A percentile compares a stretch with the other conserved stretches of the same genome.
phyloP scores from a whole-genome alignment of 1,140 invertebrate species.

The Nephila pilipes region DNA sequence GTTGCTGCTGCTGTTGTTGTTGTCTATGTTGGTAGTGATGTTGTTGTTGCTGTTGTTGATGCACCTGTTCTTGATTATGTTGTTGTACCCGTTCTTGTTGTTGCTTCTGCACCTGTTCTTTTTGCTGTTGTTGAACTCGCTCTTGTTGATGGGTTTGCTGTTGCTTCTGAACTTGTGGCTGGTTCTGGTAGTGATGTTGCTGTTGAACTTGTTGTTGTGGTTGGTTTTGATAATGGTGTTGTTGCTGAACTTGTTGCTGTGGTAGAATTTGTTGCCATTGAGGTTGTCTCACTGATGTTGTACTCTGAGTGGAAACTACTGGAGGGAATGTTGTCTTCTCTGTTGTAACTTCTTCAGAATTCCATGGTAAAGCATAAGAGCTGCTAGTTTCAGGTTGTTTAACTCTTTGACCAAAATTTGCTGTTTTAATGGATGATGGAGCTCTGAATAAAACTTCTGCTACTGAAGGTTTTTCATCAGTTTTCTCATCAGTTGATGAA shows the following conservation, averaged over 20 bases:
- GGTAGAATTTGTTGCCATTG: constrained; percentile 32
- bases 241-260: constrained; percentile 1
- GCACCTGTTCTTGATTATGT: neutral
- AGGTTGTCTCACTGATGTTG: neutral
- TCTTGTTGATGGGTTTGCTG: constrained; percentile 9
- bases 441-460: constrained; percentile 26
- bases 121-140: neutral
- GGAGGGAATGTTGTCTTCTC: neutral
- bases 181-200: neutral
- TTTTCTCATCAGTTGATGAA: neutral
- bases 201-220: neutral
- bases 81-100: neutral
- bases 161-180: constrained; percentile 28
- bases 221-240: neutral
- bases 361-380: constrained; percentile 43
- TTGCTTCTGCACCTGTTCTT: neutral
- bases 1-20: constrained; percentile 5
- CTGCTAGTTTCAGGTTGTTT: constrained; percentile 63
- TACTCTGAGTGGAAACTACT: neutral
- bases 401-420: constrained; percentile 25
- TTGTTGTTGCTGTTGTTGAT: constrained; percentile 12
- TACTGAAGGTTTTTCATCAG: constrained; percentile 12
- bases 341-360: neutral
- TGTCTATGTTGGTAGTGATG: neutral
- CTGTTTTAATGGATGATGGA: constrained; percentile 67